Conservation (phyloP, 2,113 vertebrate genomes). For the Clarias macrocephalus region DNA sequence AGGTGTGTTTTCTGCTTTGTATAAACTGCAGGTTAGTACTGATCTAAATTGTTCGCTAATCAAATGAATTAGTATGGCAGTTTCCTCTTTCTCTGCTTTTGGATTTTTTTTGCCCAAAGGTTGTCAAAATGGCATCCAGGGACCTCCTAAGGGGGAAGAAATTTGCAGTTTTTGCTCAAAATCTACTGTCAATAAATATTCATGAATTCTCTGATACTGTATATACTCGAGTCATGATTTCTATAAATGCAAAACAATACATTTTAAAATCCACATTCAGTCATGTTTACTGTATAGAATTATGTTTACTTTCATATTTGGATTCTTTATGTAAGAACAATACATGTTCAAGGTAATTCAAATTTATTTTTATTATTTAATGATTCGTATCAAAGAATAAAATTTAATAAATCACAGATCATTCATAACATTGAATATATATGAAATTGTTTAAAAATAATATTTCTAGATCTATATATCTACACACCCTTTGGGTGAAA, state of each 20-base stretch:
- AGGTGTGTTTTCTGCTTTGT: slow-evolving; percentile 18
- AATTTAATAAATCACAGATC: no score
- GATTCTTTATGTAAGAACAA: no score
- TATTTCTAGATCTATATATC: no score
- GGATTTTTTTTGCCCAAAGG: background rate
- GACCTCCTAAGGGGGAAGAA: background rate
- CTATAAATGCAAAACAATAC: background rate
- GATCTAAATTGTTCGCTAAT: background rate
- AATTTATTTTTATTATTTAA: no score
- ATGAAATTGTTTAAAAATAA: no score
- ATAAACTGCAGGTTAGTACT: background rate
- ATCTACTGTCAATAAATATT: slow-evolving; percentile 22
- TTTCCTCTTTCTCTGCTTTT: background rate
- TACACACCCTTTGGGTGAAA: no score
- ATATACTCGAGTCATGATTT: background rate
- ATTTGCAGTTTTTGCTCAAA: background rate
- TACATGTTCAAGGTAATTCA: no score
- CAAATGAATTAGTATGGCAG: background rate
- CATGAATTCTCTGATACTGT: background rate
- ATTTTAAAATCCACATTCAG: background rate
- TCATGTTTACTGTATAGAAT: no score
- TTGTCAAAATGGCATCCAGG: background rate
- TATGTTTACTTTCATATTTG: no score
- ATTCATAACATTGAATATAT: no score
- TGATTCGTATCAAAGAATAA: no score